phyloP scores from a whole-genome alignment of 2,113 vertebrate species.

The Silurus meridionalis region DNA sequence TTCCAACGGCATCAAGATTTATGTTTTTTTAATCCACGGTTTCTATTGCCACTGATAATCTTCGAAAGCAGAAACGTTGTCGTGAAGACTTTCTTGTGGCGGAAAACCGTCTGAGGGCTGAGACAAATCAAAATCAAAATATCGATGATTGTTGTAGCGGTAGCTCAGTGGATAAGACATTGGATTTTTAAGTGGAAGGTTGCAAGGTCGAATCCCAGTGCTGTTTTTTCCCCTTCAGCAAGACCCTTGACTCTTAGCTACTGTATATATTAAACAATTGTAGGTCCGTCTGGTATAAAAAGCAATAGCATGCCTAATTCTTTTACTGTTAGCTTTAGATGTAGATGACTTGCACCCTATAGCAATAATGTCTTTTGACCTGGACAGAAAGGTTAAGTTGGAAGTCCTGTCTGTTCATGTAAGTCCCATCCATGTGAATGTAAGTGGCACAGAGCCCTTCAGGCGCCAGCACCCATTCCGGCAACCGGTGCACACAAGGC shows the following conservation, averaged over 20 bases:
- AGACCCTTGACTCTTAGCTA: no score
- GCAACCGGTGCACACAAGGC: slow-evolving; percentile 57
- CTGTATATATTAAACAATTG: no score
- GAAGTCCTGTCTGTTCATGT: slow-evolving; percentile 57
- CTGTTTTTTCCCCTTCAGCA: no score
- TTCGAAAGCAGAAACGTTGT: neutral
- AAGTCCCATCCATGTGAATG: slow-evolving; percentile 40
- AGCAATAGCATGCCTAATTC: neutral
- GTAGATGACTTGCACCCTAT: neutral
- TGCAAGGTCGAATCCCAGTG: no score
- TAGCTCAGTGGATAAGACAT: no score
- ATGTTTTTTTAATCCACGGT: no score
- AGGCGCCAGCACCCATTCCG: slow-evolving; percentile 66
- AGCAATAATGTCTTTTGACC: neutral
- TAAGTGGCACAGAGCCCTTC: slow-evolving; percentile 61
- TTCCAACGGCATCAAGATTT: neutral
- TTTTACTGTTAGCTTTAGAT: neutral
- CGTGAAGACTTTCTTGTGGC: neutral
- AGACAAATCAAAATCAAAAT: neutral
- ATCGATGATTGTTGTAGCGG: neutral
- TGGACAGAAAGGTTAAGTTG: slow-evolving; percentile 20
- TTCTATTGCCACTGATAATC: neutral
- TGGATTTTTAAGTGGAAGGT: no score
- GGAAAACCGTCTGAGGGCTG: neutral
- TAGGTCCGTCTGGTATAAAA: no score